phyloP scores from a whole-genome alignment of 2,113 vertebrate species.

The Apus apus region DNA sequence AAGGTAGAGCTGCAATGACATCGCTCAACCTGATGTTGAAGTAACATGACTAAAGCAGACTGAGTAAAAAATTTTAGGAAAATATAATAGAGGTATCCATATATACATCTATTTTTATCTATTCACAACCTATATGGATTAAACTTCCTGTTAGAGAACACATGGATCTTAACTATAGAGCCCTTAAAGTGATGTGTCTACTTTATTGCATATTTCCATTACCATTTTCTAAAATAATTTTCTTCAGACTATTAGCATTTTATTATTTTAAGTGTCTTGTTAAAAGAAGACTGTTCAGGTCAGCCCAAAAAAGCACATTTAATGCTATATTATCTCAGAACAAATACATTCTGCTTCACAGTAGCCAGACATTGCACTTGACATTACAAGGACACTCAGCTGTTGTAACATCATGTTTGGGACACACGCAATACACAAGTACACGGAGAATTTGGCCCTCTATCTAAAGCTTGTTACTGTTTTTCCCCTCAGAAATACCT shows the following conservation, averaged over 20 bases:
- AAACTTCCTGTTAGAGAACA: background rate
- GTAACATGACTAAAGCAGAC: background rate
- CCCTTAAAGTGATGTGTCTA: background rate
- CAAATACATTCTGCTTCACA: background rate
- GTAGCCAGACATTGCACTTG: slow-evolving; percentile 30
- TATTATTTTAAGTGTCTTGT: background rate
- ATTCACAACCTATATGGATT: background rate
- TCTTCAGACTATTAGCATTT: background rate
- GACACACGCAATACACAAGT: background rate
- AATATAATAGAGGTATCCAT: background rate
- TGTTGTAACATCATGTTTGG: background rate
- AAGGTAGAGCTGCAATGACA: background rate
- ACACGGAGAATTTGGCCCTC: slow-evolving; percentile 19
- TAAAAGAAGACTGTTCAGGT: background rate
- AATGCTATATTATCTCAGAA: background rate
- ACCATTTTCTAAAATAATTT: background rate
- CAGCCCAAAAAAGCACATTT: slow-evolving; percentile 16
- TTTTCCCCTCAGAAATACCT: slow-evolving; percentile 45
- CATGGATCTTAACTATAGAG: background rate
- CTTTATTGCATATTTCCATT: background rate
- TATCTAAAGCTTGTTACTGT: slow-evolving; percentile 10
- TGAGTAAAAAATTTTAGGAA: background rate
- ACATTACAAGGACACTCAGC: slow-evolving; percentile 11
- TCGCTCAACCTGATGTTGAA: background rate
- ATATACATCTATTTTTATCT: background rate